Percentiles rank a stretch among this genome's conserved stretches.
These are phyloP conservation scores for Aulostomus chinensis DNA, from an alignment of 2,797 vertebrate species.

Conservation along the genomic window DNA sequence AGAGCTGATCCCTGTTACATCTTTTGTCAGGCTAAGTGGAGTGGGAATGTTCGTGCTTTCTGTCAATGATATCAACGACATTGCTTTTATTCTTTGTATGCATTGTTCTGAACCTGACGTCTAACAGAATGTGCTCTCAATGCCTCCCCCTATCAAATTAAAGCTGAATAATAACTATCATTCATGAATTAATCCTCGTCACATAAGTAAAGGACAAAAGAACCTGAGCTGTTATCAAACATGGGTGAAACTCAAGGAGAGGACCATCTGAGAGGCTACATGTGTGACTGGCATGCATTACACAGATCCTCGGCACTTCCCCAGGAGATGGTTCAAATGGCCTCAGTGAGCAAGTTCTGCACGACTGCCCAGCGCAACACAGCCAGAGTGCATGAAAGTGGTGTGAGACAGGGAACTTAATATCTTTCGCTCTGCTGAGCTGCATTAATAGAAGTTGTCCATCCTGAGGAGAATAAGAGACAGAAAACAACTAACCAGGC, in stretches of 20 bases:
- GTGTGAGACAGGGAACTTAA: conserved; percentile 53
- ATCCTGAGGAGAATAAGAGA: conserved; percentile 34
- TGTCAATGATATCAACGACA: too few species aligned
- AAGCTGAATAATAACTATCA: too few species aligned
- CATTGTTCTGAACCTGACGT: too few species aligned
- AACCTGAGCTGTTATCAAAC: too few species aligned
- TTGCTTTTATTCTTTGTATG: too few species aligned
- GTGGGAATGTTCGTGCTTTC: too few species aligned
- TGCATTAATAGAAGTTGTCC: conserved; percentile 62
- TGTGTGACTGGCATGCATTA: conserved; percentile 49
- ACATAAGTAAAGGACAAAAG: too few species aligned
- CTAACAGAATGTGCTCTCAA: too few species aligned
- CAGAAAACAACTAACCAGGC: conserved; percentile 40
- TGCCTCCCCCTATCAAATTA: too few species aligned
- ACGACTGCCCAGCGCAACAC: conserved; percentile 51
- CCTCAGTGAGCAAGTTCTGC: conserved; percentile 61
- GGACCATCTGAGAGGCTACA: conserved; percentile 20
- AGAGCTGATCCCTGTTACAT: too few species aligned
- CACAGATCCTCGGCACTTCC: conserved; percentile 28
- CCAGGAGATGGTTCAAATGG: conserved; percentile 54
- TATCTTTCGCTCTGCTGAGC: conserved; percentile 53
- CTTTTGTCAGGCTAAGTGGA: too few species aligned
- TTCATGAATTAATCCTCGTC: too few species aligned
- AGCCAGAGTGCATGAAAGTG: conserved; percentile 58
- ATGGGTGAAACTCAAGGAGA: conserved; percentile 5